Conservation (phyloP, 2,797 vertebrate genomes). For the Picus viridis region DNA sequence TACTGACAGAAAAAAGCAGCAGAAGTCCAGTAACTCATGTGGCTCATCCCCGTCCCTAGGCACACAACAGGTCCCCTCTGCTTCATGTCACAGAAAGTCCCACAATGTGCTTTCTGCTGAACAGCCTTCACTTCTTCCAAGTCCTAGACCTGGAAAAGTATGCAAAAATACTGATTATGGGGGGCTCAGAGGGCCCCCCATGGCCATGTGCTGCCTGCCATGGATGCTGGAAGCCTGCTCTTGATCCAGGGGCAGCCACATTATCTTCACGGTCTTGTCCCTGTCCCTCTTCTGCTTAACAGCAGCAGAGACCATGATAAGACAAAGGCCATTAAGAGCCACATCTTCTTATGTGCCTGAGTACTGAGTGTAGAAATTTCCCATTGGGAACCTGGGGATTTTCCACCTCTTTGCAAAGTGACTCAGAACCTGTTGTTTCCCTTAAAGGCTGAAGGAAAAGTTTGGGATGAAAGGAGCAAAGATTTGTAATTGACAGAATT, state of each 20-base stretch:
- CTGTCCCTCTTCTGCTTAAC: background rate
- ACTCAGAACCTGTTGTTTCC: background rate
- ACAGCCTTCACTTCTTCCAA: background rate
- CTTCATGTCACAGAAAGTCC: background rate
- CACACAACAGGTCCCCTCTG: background rate
- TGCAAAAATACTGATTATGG: background rate
- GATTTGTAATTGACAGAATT: background rate
- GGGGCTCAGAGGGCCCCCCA: background rate
- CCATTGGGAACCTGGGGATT: background rate
- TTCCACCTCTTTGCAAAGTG: background rate
- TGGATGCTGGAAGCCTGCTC: background rate
- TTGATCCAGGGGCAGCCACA: background rate
- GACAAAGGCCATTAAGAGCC: background rate
- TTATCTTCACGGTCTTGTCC: rapidly evolving
- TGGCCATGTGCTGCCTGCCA: rapidly evolving
- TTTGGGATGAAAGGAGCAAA: background rate
- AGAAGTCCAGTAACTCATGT: rapidly evolving
- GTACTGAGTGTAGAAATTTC: background rate
- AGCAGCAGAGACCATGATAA: background rate
- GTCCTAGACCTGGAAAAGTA: background rate
- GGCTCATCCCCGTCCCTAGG: background rate
- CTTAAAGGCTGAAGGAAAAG: background rate
- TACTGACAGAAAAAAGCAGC: background rate
- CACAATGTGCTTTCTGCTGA: background rate
- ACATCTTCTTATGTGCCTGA: background rate